Conservation (phyloP, 2,888 invertebrate genomes). For the Oxycera nigricornis region DNA sequence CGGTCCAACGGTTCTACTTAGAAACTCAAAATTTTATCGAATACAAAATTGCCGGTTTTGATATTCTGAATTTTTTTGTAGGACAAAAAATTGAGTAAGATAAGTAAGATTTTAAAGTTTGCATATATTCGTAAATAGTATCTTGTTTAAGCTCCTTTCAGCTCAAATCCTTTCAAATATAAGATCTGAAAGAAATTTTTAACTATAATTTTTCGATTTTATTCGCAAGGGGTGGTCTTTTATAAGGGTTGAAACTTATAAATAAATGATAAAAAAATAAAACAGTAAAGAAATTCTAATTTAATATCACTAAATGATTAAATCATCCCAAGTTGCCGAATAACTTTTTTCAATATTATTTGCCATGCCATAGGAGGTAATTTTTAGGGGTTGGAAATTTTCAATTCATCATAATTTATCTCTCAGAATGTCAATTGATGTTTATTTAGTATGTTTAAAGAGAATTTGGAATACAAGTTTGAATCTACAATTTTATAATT, state of each 20-base stretch:
- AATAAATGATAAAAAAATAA: neutral
- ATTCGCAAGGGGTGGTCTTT: neutral
- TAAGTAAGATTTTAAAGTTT: too few species aligned
- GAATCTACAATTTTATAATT: too few species aligned
- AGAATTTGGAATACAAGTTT: neutral
- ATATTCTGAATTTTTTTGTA: too few species aligned
- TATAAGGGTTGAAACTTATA: slow-evolving; percentile 4
- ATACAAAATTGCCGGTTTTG: too few species aligned
- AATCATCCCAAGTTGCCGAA: neutral
- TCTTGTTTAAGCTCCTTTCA: too few species aligned
- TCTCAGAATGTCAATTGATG: neutral
- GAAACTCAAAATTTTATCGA: too few species aligned
- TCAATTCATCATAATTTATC: neutral
- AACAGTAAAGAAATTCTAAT: neutral
- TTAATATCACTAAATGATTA: slow-evolving; percentile 8
- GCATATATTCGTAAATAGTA: too few species aligned
- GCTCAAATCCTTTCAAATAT: too few species aligned
- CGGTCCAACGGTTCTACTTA: too few species aligned
- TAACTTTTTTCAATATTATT: neutral
- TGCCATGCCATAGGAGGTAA: neutral
- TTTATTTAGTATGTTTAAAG: neutral
- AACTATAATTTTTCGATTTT: neutral
- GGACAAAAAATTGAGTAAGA: too few species aligned
- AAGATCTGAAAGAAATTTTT: too few species aligned
- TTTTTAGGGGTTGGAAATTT: neutral